These are phyloP conservation scores for Microchirus variegatus DNA, from an alignment of 2,797 vertebrate genomes.

Conservation along the genomic window DNA sequence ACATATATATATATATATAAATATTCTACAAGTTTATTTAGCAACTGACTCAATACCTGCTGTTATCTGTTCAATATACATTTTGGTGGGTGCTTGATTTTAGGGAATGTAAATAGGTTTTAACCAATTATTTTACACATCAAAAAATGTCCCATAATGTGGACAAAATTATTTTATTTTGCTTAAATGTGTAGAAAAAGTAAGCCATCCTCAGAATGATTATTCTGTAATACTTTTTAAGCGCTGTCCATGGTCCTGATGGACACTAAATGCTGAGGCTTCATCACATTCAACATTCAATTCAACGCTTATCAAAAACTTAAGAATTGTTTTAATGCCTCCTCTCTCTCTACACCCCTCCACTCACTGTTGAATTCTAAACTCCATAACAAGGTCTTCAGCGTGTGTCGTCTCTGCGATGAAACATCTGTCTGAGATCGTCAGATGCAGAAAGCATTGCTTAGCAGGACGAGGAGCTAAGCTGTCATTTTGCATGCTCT, in stretches of 20 bases:
- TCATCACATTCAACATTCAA: neutral
- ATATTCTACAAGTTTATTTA: no score
- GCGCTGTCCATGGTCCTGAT: neutral
- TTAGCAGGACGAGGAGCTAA: constrained; percentile 61
- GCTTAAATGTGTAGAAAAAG: no score
- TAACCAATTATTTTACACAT: neutral
- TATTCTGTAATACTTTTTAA: neutral
- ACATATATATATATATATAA: no score
- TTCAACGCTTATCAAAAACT: constrained; percentile 7
- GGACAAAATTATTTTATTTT: no score
- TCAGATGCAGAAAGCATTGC: constrained; percentile 49
- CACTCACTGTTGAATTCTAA: no score
- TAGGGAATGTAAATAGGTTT: neutral
- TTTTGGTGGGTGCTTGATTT: neutral
- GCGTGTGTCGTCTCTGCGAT: constrained; percentile 24
- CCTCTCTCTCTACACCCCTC: no score
- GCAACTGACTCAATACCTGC: no score
- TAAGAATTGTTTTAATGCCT: neutral
- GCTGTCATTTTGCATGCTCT: constrained; percentile 75
- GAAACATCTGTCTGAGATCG: constrained; percentile 56
- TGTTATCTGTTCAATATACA: no score
- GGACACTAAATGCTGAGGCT: neutral
- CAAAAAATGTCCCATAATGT: neutral
- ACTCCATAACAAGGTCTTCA: neutral
- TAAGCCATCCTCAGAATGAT: neutral